Evolutionary conservation across 35 echinoderm and acorn worm genomes (phyloP), one percentile per base, ranked within the genome.

Genomic region (Heliocidaris tuberculata): DNA sequence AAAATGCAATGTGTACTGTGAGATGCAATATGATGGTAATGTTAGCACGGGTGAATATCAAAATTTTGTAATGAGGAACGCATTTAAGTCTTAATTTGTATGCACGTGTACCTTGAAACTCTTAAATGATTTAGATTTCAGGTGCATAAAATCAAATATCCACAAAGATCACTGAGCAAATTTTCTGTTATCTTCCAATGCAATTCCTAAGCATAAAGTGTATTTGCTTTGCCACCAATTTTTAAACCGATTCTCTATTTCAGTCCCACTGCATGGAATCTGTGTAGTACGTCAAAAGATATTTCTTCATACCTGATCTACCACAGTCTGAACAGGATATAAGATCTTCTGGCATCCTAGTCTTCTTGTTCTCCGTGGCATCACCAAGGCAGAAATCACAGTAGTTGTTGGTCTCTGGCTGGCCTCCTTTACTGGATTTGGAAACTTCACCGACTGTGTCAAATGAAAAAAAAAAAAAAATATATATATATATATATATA

Each of bases 381-480:
- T 99, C 98, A 32, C 98, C 98, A 11, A 99, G 94, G 89, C 98
- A 99, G 95, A 99, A 99, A 91, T 99, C 98, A 94, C 98, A 99
- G 85, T 99, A 99, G 93, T 97, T 99, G 86, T 97, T 99, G 47
- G 97, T 93, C 71, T 97, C 98, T 19, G 94, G 94, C 2, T 93
- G 47, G 5, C 97, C 98, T 92, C 95, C 93, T 12, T 94, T 95
- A 19, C 86, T 93, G 31, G 87, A 32, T n/a, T 48, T 89, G 87
- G 65, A 8, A 21, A 24, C 65, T 78, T 78, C 65, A 19, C 65
- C 65, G 0, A 78, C 65, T 78, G 65, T 27, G 61, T 21, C 27
- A 7, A 42, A n/a, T n/a, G n/a, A n/a, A n/a, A n/a, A n/a, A n/a
- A n/a, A n/a, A n/a, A 78, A 78, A 2, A 60, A 60, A 60, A 60